Conservation (phyloP, 2,888 invertebrate species). For the Galerucella calmariensis region DNA sequence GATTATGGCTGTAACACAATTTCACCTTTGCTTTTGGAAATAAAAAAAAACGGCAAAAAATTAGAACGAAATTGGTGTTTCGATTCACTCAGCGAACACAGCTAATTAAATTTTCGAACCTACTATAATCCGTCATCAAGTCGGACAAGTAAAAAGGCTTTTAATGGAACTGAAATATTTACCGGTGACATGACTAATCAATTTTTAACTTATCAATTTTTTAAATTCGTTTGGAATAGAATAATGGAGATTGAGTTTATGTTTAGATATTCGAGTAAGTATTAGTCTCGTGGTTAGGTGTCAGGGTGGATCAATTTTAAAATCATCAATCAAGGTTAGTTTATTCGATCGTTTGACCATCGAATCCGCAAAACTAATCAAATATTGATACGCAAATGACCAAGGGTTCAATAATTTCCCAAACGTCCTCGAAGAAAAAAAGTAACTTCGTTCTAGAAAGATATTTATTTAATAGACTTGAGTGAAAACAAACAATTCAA, state of each 20-base stretch:
- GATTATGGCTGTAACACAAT: slow-evolving; percentile 6
- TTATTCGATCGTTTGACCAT: neutral
- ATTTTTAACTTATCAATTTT: slow-evolving; percentile 12
- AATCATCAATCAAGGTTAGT: neutral
- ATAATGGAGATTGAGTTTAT: too few relatives aligned
- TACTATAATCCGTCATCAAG: slow-evolving; percentile 30
- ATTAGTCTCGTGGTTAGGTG: too few relatives aligned
- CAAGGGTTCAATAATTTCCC: neutral
- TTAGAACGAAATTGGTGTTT: slow-evolving; percentile 9
- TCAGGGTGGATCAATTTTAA: neutral
- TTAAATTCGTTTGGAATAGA: neutral
- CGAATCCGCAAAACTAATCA: neutral
- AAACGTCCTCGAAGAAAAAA: neutral
- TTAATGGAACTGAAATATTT: slow-evolving; percentile 31
- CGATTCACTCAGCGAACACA: slow-evolving; percentile 13
- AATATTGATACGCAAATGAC: neutral
- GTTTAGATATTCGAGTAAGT: too few relatives aligned
- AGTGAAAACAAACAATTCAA: too few relatives aligned
- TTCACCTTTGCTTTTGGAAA: neutral
- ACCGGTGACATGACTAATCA: slow-evolving; percentile 9
- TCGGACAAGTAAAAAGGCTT: slow-evolving; percentile 29
- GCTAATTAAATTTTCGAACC: slow-evolving; percentile 27
- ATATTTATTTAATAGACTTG: neutral
- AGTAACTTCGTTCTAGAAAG: neutral
- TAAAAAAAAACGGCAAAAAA: neutral